Evolutionary conservation across 2,113 vertebrate genomes (phyloP), one percentile per base, ranked within the genome.

Genomic region (Origma solitaria): DNA sequence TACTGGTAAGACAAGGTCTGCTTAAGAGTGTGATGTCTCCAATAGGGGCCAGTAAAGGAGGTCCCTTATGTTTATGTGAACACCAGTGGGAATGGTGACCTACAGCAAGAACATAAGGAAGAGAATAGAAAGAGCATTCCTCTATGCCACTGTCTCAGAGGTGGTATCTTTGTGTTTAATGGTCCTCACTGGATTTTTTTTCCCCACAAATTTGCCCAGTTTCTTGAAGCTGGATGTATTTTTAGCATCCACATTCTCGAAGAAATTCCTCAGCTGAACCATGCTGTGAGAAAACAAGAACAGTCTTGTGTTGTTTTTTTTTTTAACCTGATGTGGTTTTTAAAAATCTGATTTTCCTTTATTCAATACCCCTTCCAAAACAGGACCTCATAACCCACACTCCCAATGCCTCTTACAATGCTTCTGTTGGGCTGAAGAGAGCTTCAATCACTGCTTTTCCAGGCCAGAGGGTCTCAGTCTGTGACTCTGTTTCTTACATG

Each of bases 331-430:
- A 10, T 37, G 22, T 1, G 1, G 23, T 60, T 12, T 17, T 40
- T 47, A 69, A 30, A 2, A 12, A 40, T 49, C 28, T 44, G 15
- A 11, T 30, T 31, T 87, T 75, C 45, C 11, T 65, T 53, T n/a
- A 42, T 61, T 40, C 24, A 44, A 3, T n/a, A n/a, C 8, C 13
- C 47, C 31, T 82, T 72, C 75, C 42, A 37, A 71, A 72, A 7
- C 19, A 38, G 56, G 50, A 20, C 28, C 45, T 92, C 4, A 1
- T 14, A 85, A 79, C 19, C 28, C 71, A 31, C 22, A 0, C 10
- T 80, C 13, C 31, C 37, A 51, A 0, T 7, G 19, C 54, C 27
- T 20, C 57, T 54, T 62, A 6, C 0, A 8, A 3, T 45, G 64
- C 37, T 60, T 60, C 33, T 35, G 15, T 33, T 77, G 64, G 54